A percentile compares a stretch with the other conserved stretches of the same genome.
phyloP scores from a whole-genome alignment of 2,888 invertebrate species.

The Exocentrus adspersus region DNA sequence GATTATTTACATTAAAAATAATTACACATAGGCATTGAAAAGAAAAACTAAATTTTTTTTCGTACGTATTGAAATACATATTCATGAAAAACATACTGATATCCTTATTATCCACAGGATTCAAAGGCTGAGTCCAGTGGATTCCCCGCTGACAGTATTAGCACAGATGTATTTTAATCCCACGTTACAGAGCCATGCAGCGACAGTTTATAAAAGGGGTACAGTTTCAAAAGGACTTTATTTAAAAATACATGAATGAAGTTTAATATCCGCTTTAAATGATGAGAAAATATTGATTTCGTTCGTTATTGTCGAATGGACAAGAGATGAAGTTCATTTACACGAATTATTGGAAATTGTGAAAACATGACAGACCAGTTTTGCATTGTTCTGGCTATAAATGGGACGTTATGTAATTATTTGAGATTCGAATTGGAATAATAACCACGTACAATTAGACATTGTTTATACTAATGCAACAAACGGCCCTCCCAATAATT shows the following conservation, averaged over 20 bases:
- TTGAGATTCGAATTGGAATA: not conserved
- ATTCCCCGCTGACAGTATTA: conserved; percentile 9
- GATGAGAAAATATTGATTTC: conserved; percentile 29
- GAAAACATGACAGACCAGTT: not conserved
- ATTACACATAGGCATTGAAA: too few relatives aligned
- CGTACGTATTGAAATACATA: too few relatives aligned
- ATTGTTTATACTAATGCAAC: not conserved
- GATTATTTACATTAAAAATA: too few relatives aligned
- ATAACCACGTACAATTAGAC: not conserved
- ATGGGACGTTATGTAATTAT: not conserved
- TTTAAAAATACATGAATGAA: conserved; percentile 43
- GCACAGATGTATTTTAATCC: conserved; percentile 42
- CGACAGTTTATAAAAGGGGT: conserved; percentile 45
- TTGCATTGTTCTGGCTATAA: not conserved
- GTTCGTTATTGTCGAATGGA: not conserved
- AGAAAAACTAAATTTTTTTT: too few relatives aligned
- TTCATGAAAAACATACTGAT: too few relatives aligned
- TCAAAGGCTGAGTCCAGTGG: not conserved
- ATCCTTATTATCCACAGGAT: too few relatives aligned
- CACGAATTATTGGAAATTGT: not conserved
- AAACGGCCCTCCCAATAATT: not conserved
- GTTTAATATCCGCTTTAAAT: conserved; percentile 28
- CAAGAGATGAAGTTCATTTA: conserved; percentile 1
- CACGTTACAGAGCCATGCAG: conserved; percentile 44
- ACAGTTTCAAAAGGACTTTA: conserved; percentile 39